These are phyloP conservation scores for Pteromalus puparum DNA, from an alignment of 1,140 invertebrate genomes.

Conservation along the genomic window DNA sequence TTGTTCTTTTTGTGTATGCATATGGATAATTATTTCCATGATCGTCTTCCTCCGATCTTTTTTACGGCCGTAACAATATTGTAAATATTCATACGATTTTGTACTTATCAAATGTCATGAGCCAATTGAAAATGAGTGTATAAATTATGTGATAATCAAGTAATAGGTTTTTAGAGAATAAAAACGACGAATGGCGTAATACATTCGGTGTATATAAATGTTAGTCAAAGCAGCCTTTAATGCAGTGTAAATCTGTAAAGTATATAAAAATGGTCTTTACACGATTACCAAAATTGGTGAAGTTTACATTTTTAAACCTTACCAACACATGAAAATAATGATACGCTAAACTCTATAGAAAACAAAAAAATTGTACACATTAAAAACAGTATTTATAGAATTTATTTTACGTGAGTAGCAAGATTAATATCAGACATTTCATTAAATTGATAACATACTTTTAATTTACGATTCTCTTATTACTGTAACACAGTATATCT, in stretches of 20 bases:
- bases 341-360: conserved; percentile 28
- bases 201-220: conserved; percentile 49
- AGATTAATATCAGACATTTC: conserved; percentile 51
- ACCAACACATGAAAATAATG: not conserved
- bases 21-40: not conserved
- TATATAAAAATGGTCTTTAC: conserved; percentile 31
- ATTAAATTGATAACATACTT: conserved; percentile 3
- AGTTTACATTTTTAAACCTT: conserved; percentile 30
- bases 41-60: not conserved
- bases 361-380: conserved; percentile 42
- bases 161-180: conserved; percentile 40
- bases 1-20: not conserved
- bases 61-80: conserved; percentile 20
- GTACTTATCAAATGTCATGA: conserved; percentile 51
- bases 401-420: conserved; percentile 41
- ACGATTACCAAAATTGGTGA: conserved; percentile 21
- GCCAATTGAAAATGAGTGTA: conserved; percentile 46
- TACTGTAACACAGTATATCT: conserved; percentile 13
- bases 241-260: conserved; percentile 47
- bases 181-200: conserved; percentile 38
- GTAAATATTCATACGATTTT: conserved; percentile 51
- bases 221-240: conserved; percentile 33
- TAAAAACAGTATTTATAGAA: conserved; percentile 52
- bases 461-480: conserved; percentile 24
- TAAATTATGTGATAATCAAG: conserved; percentile 50